Base-by-base conservation (phyloP, 2,113 vertebrate species). In the Urocolius indicus region DNA sequence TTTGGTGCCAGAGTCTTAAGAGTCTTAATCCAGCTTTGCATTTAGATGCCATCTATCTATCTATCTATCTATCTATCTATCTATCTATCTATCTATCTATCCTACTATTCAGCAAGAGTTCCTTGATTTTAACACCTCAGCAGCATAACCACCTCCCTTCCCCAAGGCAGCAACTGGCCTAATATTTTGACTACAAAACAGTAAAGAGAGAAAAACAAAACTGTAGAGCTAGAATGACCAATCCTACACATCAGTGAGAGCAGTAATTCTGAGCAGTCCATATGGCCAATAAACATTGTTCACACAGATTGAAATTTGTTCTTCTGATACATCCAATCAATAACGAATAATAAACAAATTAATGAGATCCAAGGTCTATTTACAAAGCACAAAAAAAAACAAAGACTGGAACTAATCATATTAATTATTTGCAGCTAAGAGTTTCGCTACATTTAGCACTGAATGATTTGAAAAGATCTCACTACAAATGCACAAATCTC, bases 291-390 rank as follows among this genome's bases (percentile, higher is more conserved):
- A 49, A 94, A 84, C 21, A 43, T 9, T 32, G 7, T n/a, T 82
- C 73, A 62, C 51, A 81, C 11, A 46, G 48, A 84, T 2, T 93
- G 72, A 76, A 89, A 87, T 87, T 58, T 62, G 13, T 78, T 86
- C 75, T 76, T 67, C 34, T 81, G 34, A 73, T 88, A 78, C 13
- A 46, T 62, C 65, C 29, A 76, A 89, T 92, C 76, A 90, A 65
- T 87, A 91, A 83, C 23, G 54, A 76, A 84, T 55, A 90, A 23
- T 51, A 94, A 93, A 82, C 46, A 89, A 83, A 93, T 82, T 90
- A 74, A 81, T 69, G n/a, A 89, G 32, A 91, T 51, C 34, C 52
- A 78, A 78, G 38, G 67, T 82, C 82, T 89, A 38, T 93, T 96
- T 94, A 87, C n/a, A 49, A 84, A 91, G 57, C 38, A 78, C 34